These are phyloP conservation scores for Acestrorhynchus altus DNA, from an alignment of 2,797 vertebrate species.

Conservation along the genomic window DNA sequence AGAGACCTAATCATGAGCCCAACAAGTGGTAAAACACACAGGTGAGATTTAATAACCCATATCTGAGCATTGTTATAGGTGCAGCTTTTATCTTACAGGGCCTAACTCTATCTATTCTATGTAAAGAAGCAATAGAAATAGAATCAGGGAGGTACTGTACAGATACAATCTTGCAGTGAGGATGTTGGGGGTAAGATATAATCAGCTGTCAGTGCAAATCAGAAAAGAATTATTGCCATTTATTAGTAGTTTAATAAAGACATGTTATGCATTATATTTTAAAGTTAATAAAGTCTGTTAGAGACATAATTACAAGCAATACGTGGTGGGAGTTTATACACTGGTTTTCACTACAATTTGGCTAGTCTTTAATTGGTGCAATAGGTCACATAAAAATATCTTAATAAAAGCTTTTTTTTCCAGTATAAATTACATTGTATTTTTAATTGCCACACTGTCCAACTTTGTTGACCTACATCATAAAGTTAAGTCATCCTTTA, in stretches of 20 bases:
- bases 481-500: not conserved
- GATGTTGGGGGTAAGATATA: not conserved
- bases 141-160: not conserved
- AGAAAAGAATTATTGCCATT: not conserved
- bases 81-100: not conserved
- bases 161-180: not conserved
- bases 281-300: too few species aligned
- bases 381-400: too few species aligned
- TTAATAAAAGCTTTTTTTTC: too few species aligned
- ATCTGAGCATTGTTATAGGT: not conserved
- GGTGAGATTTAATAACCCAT: not conserved
- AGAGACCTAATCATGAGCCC: not conserved
- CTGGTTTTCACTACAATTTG: too few species aligned
- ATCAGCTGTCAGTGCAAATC: not conserved
- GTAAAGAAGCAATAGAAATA: not conserved
- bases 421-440: too few species aligned
- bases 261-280: too few species aligned
- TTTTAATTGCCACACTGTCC: too few species aligned
- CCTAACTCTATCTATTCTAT: not conserved
- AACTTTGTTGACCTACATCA: too few species aligned
- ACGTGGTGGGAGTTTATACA: too few species aligned
- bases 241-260: too few species aligned
- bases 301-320: too few species aligned
- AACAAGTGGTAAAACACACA: constrained; percentile 39
- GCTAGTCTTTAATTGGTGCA: too few species aligned